phyloP scores from a whole-genome alignment of 2,113 vertebrate species.

The Rostratula benghalensis region DNA sequence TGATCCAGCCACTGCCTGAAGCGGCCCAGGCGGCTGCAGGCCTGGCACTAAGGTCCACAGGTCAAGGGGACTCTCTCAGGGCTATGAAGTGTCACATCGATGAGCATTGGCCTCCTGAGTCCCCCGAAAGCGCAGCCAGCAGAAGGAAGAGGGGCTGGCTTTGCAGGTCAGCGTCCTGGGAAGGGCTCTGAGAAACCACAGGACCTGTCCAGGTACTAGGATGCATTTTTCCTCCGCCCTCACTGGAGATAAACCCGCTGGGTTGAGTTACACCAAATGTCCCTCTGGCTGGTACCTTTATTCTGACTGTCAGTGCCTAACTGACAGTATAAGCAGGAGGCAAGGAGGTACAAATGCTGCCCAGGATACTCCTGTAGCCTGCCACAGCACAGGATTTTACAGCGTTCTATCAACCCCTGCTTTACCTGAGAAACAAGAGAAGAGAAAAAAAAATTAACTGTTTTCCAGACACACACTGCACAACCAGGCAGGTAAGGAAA shows the following conservation, averaged over 20 bases:
- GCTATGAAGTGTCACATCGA: accelerated
- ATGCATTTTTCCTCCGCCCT: not conserved
- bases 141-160: not conserved
- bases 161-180: not conserved
- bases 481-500: not conserved
- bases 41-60: not conserved
- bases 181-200: not conserved
- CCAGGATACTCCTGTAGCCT: not conserved
- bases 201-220: not conserved
- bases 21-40: accelerated
- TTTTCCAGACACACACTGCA: not conserved
- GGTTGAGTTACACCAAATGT: accelerated
- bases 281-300: not conserved
- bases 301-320: not conserved
- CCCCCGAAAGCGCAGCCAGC: not conserved
- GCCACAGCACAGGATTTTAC: not conserved
- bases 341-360: not conserved
- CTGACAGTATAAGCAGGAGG: not conserved
- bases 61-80: not conserved
- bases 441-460: not conserved
- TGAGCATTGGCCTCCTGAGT: not conserved
- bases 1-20: not conserved
- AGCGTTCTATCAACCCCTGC: not conserved
- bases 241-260: not conserved
- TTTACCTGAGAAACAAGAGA: not conserved